Percentiles rank a stretch among this genome's conserved stretches.
phyloP scores from a whole-genome alignment of 23 tunicate genomes.

The Ascidia mentula region DNA sequence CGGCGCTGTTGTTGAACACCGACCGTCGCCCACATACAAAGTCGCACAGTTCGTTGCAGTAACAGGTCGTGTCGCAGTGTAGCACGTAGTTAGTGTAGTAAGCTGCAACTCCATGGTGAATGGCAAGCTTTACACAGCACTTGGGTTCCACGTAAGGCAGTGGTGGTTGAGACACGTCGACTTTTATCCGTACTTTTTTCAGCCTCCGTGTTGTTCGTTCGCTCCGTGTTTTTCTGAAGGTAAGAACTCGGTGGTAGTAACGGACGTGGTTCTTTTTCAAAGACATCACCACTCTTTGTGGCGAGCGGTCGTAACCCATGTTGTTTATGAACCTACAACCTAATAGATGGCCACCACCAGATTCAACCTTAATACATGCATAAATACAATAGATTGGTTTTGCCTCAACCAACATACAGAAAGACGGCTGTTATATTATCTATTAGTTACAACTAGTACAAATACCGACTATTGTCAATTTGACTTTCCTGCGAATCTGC shows the following conservation, averaged over 20 bases:
- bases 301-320: constrained; percentile 18
- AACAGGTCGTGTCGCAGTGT: constrained; percentile 17
- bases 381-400: no score
- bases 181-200: constrained; percentile 16
- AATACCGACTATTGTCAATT: no score
- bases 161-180: constrained; percentile 25
- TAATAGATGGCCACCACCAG: no score
- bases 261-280: constrained; percentile 13
- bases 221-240: constrained; percentile 23
- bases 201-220: constrained; percentile 13
- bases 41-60: constrained; percentile 40
- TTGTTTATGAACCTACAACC: no score
- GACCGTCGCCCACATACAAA: constrained; percentile 28
- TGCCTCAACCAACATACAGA: no score
- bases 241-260: constrained; percentile 20
- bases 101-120: constrained; percentile 38
- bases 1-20: not conserved
- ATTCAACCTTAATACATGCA: no score
- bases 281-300: constrained; percentile 15
- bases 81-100: constrained; percentile 32
- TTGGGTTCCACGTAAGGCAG: constrained; percentile 26
- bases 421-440: no score
- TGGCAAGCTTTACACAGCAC: constrained; percentile 33
- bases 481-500: no score
- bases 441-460: no score